phyloP scores from a whole-genome alignment of 1,140 invertebrate species.

The Amphibalanus amphitrite region DNA sequence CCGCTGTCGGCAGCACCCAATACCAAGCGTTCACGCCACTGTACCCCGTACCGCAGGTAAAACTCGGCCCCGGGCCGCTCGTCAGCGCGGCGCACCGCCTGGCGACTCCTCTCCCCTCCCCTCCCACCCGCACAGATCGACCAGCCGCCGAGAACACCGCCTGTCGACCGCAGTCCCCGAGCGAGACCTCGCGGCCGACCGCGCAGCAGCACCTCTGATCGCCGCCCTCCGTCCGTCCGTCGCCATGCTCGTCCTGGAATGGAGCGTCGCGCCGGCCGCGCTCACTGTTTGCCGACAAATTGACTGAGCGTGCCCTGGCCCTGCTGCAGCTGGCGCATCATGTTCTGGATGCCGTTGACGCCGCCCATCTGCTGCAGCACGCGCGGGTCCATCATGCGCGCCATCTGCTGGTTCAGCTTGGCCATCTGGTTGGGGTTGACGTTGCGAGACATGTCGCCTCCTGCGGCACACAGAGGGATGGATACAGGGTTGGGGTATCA shows the following conservation, averaged over 20 bases:
- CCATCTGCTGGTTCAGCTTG: slow-evolving; percentile 98
- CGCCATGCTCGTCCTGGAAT: too few relatives aligned
- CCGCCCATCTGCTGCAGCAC: slow-evolving; percentile 61
- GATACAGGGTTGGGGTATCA: slow-evolving; percentile 1
- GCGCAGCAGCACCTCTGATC: too few relatives aligned
- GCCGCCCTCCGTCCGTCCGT: too few relatives aligned
- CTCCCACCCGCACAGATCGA: too few relatives aligned
- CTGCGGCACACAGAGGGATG: slow-evolving; percentile 26
- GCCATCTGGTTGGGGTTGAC: slow-evolving; percentile 97
- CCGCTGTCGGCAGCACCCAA: neutral
- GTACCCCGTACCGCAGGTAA: too few relatives aligned
- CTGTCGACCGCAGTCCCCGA: too few relatives aligned
- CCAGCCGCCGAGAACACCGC: too few relatives aligned
- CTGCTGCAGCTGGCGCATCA: slow-evolving; percentile 95
- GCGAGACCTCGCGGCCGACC: too few relatives aligned
- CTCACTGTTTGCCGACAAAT: slow-evolving; percentile 5
- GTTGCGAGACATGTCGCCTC: slow-evolving; percentile 96
- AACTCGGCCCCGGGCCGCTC: too few relatives aligned
- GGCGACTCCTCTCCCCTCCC: too few relatives aligned
- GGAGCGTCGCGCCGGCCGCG: neutral
- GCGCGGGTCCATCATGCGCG: slow-evolving; percentile 98
- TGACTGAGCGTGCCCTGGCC: slow-evolving; percentile 34
- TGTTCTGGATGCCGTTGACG: slow-evolving; percentile 87
- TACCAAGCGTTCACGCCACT: neutral
- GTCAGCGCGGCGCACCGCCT: too few relatives aligned